A percentile compares a stretch with the other conserved stretches of the same genome.
Conservation (phyloP, 2,888 invertebrate genomes). For the Erebia epiphron region DNA sequence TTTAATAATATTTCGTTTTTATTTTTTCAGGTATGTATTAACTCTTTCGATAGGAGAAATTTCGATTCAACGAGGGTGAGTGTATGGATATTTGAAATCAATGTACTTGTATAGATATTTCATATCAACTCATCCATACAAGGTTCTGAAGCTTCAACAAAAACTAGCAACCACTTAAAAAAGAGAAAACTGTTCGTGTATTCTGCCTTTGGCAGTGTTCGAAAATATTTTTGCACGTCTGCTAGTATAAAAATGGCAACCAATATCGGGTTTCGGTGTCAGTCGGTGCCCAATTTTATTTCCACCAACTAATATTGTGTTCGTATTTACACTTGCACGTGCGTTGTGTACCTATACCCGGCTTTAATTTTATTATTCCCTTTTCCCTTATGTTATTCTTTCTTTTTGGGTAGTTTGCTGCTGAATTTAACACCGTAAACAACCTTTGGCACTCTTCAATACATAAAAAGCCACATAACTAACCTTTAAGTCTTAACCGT, state of each 20-base stretch:
- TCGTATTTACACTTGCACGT: background rate
- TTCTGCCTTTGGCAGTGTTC: background rate
- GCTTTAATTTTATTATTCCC: slow-evolving; percentile 1
- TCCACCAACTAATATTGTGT: background rate
- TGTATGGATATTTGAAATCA: background rate
- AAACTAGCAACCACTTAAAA: background rate
- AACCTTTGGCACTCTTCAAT: background rate
- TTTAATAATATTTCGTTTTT: background rate
- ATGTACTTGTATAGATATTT: background rate
- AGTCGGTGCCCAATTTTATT: slow-evolving; percentile 11
- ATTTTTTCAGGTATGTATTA: slow-evolving; percentile 4
- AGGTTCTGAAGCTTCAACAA: background rate
- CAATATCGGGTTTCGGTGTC: slow-evolving; percentile 2
- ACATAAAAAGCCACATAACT: background rate
- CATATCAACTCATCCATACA: background rate
- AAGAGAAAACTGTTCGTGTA: background rate
- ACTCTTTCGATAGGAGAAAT: background rate
- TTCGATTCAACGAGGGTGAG: background rate
- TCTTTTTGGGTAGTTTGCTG: background rate
- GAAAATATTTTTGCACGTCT: slow-evolving; percentile 2
- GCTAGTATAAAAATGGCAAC: background rate
- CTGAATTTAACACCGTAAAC: background rate
- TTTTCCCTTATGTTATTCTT: background rate
- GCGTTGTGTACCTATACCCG: background rate
- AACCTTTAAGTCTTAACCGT: background rate